Base-by-base conservation (phyloP, 2,888 invertebrate genomes). In the Enchytraeus crypticus region DNA sequence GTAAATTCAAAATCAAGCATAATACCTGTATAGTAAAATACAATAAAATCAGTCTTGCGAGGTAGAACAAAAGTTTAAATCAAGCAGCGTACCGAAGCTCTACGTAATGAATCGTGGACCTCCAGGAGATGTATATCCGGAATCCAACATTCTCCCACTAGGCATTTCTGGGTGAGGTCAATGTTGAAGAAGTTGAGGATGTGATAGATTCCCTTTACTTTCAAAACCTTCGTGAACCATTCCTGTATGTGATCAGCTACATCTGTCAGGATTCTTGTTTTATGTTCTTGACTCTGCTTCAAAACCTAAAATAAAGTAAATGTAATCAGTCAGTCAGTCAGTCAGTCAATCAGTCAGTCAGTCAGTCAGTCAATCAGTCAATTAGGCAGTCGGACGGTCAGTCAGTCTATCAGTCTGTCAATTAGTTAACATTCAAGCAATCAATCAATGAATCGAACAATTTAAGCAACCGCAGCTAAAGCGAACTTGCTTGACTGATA, bases 61-160 rank as follows among this genome's bases (percentile, higher is more conserved):
- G n/a, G n/a, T n/a, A n/a, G n/a, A n/a, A n/a, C n/a, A n/a, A n/a
- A n/a, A n/a, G n/a, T n/a, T n/a, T n/a, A n/a, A n/a, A n/a, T n/a
- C n/a, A n/a, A n/a, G n/a, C 3, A 26, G 60, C 85, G 83, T 77
- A 92, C 92, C 58, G 96, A 96, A 75, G 96, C 98, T 47, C 93
- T 84, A 63, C 93, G 85, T 55, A 98, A 81, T 0, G 97, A 95
- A 73, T 93, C 83, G 76, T 96, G 95, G 62, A 98, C 96, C 21
- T 90, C 89, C 80, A 96, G 92, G 74, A 92, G 81, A 74, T 96
- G 93, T 57, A 88, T 81, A 2, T 89, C 87, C 3, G 90, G 95
- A 77, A 90, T 93, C 98, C 92, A 98, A 80, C 96, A 96, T 81
- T 98, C 98, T 11, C 97, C 97, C 75, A 98, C 97, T 72, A 98